Evolutionary conservation across 2,888 invertebrate genomes (phyloP).

Genomic region (Tanypteryx hageni): DNA sequence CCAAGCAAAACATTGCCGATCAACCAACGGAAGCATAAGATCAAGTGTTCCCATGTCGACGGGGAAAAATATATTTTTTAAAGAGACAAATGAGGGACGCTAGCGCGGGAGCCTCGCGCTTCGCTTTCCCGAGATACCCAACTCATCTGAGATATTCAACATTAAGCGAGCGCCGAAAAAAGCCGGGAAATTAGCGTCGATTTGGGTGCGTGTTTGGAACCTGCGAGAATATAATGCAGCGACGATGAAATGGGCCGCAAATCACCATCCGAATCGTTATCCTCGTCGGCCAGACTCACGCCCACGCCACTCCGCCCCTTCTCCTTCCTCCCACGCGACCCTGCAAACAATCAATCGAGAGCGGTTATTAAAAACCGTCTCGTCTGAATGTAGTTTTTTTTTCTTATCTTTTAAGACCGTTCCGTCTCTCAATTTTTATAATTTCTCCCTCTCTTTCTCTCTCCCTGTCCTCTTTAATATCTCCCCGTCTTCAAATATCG

Average conservation of each 20-base stretch:
- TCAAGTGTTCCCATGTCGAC: background rate
- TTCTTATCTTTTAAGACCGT: background rate
- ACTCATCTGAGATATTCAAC: background rate
- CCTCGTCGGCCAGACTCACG: background rate
- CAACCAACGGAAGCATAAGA: background rate
- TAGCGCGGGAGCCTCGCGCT: background rate
- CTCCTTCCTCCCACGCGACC: background rate
- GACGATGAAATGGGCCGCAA: background rate
- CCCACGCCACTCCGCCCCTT: background rate
- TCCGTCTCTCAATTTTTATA: background rate
- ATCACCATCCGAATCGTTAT: background rate
- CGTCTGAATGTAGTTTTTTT: background rate
- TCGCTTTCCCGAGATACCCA: no score
- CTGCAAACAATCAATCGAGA: slow-evolving; percentile 3
- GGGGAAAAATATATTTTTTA: background rate
- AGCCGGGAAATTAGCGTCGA: background rate
- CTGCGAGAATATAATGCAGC: background rate
- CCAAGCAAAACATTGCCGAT: no score
- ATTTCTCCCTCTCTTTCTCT: background rate
- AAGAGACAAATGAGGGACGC: background rate
- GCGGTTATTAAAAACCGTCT: background rate
- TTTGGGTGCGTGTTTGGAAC: background rate
- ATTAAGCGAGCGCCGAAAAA: background rate
- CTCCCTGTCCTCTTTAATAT: background rate
- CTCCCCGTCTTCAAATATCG: background rate